Evolutionary conservation across 2,113 vertebrate genomes (phyloP), one percentile per base, ranked within the genome.

Genomic region (Urocolius indicus): DNA sequence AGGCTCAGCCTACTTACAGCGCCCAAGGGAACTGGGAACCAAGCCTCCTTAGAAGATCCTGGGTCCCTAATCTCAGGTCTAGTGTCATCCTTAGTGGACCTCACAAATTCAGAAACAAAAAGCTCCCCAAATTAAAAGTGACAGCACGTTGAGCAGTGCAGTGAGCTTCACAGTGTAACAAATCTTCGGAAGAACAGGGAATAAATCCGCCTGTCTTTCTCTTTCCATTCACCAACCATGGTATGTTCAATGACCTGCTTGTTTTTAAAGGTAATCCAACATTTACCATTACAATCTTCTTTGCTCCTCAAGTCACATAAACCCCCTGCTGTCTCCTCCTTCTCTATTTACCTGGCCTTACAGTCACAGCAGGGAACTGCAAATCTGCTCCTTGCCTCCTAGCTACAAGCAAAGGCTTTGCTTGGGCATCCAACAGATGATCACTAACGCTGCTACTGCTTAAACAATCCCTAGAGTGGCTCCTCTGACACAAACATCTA

Each of bases 321-420:
- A 81, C 83, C 93, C 85, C 90, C 94, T 82, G 88, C 90, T 72
- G 92, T 55, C 92, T 96, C 90, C 85, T 94, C 91, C 90, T 88
- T 41, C 89, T 94, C 94, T 90, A 84, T 94, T 89, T 97, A 96
- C 95, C 94, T 95, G 94, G 88, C 88, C 69, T 92, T 78, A 84
- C 57, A 92, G 76, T 45, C 90, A 77, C 92, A 95, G 94, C 90
- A 61, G 90, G 90, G 73, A 93, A 75, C 65, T 68, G 86, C 90
- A 94, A 90, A 95, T 93, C 93, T 92, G 82, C 61, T 92, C 57
- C 63, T 77, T 93, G 77, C 92, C 76, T 95, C 67, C 57, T 43
- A 81, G 88, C 57, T 75, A 78, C 73, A 66, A 84, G 85, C 19
- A 59, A 74, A 93, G 61, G 90, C 36, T 95, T 92, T 8, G 8